Evolutionary conservation across 1,140 invertebrate species (phyloP).

Genomic region (Anthonomus grandis): DNA sequence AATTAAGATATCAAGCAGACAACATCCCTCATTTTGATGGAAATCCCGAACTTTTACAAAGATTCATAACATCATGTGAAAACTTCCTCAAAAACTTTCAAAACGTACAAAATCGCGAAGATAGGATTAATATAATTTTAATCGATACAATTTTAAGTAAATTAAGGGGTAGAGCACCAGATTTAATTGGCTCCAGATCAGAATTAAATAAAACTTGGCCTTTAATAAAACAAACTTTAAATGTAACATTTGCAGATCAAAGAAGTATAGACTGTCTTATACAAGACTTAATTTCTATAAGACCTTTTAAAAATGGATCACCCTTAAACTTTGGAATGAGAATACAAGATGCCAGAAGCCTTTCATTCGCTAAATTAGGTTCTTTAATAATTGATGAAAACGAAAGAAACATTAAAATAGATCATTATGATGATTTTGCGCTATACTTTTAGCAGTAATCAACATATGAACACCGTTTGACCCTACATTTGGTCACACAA

Average conservation of each 20-base stretch:
- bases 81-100: not conserved
- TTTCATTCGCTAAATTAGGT: not conserved
- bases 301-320: not conserved
- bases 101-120: not conserved
- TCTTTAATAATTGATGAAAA: not conserved
- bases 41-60: not conserved
- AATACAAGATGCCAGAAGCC: no score
- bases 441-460: no score
- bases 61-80: not conserved
- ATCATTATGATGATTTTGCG: not conserved
- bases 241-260: no score
- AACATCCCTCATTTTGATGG: not conserved
- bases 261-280: no score
- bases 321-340: no score
- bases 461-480: no score
- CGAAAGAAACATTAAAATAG: not conserved
- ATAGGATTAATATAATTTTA: not conserved
- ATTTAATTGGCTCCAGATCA: not conserved
- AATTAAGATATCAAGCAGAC: slow-evolving; percentile 1
- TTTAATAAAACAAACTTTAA: no score
- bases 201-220: not conserved
- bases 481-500: no score
- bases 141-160: not conserved
- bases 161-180: not conserved
- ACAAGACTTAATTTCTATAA: not conserved